Conservation (phyloP, 2,797 vertebrate species). For the Ctenosaura bakeri region DNA sequence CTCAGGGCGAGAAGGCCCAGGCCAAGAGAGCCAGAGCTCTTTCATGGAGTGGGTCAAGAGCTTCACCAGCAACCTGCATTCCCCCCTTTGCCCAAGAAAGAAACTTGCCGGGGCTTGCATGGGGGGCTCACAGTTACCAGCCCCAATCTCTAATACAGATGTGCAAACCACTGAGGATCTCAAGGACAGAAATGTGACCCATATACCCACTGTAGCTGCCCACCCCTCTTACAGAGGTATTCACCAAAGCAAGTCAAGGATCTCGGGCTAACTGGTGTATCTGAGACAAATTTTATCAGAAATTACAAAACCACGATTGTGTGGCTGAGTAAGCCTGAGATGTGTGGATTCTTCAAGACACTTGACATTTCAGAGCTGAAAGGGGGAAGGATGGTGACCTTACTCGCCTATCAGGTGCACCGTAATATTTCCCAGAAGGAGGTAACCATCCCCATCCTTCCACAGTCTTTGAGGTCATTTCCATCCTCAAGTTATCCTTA, state of each 20-base stretch:
- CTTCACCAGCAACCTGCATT: background rate
- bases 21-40: background rate
- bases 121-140: background rate
- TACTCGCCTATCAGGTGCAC: background rate
- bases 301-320: conserved; percentile 56
- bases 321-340: conserved; percentile 19
- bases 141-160: background rate
- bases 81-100: conserved; percentile 15
- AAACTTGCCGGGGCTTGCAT: conserved; percentile 5
- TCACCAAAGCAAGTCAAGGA: background rate
- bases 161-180: too few species aligned
- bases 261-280: background rate
- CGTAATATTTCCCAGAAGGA: background rate
- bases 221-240: too few species aligned
- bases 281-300: conserved; percentile 20
- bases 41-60: background rate
- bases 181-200: background rate
- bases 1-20: background rate
- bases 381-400: background rate
- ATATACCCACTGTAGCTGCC: too few species aligned
- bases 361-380: conserved; percentile 21
- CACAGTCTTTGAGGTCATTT: background rate
- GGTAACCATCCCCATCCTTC: background rate
- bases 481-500: background rate
- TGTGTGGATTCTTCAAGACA: conserved; percentile 38